Conservation (phyloP, 2,113 vertebrate species). For the Lathamus discolor region DNA sequence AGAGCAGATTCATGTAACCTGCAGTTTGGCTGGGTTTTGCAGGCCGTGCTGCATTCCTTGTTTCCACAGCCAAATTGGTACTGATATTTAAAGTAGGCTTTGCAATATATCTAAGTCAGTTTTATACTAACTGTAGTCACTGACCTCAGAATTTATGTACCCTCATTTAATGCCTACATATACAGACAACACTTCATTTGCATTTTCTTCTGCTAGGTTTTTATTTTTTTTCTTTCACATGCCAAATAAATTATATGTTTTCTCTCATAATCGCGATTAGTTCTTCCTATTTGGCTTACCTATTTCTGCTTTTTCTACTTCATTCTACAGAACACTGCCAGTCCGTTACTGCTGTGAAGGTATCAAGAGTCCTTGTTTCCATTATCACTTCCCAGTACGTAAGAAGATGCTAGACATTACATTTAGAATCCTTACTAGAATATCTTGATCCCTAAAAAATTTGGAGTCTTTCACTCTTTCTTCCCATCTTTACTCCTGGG, state of each 20-base stretch:
- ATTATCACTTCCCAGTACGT: not conserved
- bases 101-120: not conserved
- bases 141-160: not conserved
- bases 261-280: not conserved
- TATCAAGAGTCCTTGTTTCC: not conserved
- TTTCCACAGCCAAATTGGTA: not conserved
- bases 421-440: not conserved
- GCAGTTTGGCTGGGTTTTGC: not conserved
- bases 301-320: not conserved
- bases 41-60: not conserved
- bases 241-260: not conserved
- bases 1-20: not conserved
- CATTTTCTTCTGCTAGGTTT: not conserved
- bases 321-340: not conserved
- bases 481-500: not conserved
- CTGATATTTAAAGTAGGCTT: not conserved
- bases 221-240: not conserved
- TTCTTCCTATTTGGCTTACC: not conserved
- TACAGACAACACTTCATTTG: not conserved
- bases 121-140: not conserved
- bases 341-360: not conserved
- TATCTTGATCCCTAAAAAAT: not conserved
- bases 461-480: not conserved
- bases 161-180: not conserved
- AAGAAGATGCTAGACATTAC: not conserved